Base-by-base conservation (phyloP, 2,888 invertebrate species). In the Iselma pallidipennis region DNA sequence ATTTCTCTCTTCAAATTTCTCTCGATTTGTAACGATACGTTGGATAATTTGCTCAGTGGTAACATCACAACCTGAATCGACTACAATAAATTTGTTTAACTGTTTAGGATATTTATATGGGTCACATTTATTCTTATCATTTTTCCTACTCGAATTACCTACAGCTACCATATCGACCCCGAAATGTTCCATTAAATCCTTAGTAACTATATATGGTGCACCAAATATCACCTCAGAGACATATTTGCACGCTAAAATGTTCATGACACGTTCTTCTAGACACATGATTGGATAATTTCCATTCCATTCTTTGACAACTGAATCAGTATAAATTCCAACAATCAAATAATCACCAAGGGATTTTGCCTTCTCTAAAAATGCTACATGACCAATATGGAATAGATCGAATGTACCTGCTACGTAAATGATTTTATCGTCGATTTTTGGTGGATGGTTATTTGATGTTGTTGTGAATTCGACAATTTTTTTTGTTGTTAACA, bases 231-330 rank as follows among this genome's bases (percentile, higher is more conserved):
- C 98, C 82, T 99, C 98, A 70, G 94, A 94, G 1, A 98, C 98
- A 78, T 95, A 96, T 94, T 96, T 83, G 83, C 98, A 98, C 25
- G 98, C 97, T 64, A 99, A 84, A 6, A 99, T 96, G 74, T 96
- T 96, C 21, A 99, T 87, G 12, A 97, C 96, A 61, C 99, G 86
- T 82, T 99, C 99, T 80, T 99, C 98, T 53, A 99, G 86, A 83
- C 97, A 98, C 99, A 99, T 99, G 69, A 99, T 98, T 2, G 99
- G 99, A 80, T 95, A 97, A 83, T 99, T 99, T 59, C 94, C 92
- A 81, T 95, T 95, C 82, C 95, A 96, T 28, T 90, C 85, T 82
- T 96, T 95, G 9, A 96, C 94, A 55, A 90, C 92, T 9, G 94
- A 92, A 83, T 98, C 98, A 1, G 96, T 95, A 81, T 98, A 96